Percentiles rank a stretch among this genome's conserved stretches.
phyloP scores from a whole-genome alignment of 1,140 invertebrate genomes.

The Apis laboriosa region DNA sequence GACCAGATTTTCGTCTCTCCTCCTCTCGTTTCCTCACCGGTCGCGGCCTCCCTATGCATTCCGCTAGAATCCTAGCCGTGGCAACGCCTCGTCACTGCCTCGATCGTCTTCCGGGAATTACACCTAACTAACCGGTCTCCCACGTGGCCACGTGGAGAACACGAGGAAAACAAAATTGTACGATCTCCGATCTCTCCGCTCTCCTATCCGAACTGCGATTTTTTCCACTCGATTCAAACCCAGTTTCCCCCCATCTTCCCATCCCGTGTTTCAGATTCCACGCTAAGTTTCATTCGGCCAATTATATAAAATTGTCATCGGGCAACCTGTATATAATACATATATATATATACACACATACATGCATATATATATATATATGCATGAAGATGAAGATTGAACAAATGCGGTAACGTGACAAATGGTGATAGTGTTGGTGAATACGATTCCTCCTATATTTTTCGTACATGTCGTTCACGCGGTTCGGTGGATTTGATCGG shows the following conservation, averaged over 20 bases:
- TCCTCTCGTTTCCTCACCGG: conserved; percentile 48
- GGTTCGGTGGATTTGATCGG: not conserved
- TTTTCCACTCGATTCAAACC: not conserved
- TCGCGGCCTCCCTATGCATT: conserved; percentile 7
- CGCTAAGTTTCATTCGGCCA: not conserved
- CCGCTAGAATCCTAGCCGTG: conserved; percentile 46
- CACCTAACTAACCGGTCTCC: conserved; percentile 8
- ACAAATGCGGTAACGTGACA: not conserved
- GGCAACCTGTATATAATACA: too few species aligned
- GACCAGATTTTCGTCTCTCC: conserved; percentile 64
- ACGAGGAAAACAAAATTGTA: conserved; percentile 9
- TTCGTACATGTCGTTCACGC: not conserved
- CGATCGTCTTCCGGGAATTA: conserved; percentile 32
- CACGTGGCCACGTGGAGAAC: conserved; percentile 23
- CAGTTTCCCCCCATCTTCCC: too few species aligned
- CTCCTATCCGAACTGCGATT: too few species aligned
- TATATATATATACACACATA: too few species aligned
- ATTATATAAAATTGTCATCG: not conserved
- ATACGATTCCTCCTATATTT: not conserved
- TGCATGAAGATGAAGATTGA: not conserved
- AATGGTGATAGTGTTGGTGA: not conserved
- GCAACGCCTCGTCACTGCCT: conserved; percentile 54
- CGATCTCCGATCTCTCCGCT: not conserved
- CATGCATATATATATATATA: too few species aligned
- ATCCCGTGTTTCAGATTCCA: too few species aligned